Base-by-base conservation (phyloP, 1,140 invertebrate genomes). In the Hylyphantes graminicola region DNA sequence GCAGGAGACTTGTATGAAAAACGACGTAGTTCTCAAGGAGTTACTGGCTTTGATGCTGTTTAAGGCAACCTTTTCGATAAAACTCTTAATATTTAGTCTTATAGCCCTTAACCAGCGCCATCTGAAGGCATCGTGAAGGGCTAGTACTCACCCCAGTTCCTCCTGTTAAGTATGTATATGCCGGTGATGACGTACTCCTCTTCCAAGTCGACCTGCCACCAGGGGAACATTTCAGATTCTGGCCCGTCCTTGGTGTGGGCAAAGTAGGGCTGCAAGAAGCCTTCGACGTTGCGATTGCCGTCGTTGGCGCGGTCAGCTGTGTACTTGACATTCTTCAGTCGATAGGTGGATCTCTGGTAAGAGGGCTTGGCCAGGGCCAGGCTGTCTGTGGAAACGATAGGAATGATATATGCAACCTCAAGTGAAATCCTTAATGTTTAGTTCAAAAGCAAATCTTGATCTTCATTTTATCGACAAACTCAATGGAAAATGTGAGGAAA, bases 201-300 rank as follows among this genome's bases (percentile, higher is more conserved):
- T 76, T 86, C 82, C 6, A 87, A 19, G 35, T 87, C 87, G 9
- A 87, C 87, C 55, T 86, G 79, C 87, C 87, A 87, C 87, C 87
- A 87, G 8, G 87, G 87, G 51, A 73, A 86, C 5, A 67, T 67
- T 21, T 87, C 85, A 0, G 87, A 86, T 9, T 84, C 75, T 3
- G 79, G 73, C 0, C 78, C 84, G 63, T 87, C 87, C 63, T 86
- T 82, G 6, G 87, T 87, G 17, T 87, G 87, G 48, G 86, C 79
- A 53, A 87, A 87, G 64, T 87, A 87, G n/a, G 87, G 87, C 15
- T 80, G 76, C 35, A 84, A 48, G 48, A 87, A 83, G 15, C 85
- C 85, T 13, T 87, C 87, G 3, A 86, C 85, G 21, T 87, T 86
- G 0, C 84, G 65, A 53, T 83, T 85, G 13, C 87, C 87, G 21